Percentiles rank a stretch among this genome's conserved stretches.
These are phyloP conservation scores for Sinocyclocheilus rhinocerous DNA, from an alignment of 2,113 vertebrate species.

Conservation along the genomic window DNA sequence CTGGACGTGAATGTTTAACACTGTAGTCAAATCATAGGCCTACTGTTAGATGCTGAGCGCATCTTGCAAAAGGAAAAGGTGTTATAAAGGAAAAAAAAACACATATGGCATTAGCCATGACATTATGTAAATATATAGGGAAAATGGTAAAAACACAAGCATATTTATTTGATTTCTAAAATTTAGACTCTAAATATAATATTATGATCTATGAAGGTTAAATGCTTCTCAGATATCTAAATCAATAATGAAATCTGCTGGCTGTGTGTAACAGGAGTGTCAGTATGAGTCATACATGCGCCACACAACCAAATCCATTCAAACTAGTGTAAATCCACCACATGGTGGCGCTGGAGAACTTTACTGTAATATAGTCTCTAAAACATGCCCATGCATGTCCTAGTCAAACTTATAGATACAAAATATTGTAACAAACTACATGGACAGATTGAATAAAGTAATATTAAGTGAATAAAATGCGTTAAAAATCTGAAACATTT, in stretches of 20 bases:
- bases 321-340: not conserved
- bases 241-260: not conserved
- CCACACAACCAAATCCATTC: not conserved
- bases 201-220: not conserved
- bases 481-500: not conserved
- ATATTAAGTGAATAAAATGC: not conserved
- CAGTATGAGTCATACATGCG: not conserved
- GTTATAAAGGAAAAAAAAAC: not conserved
- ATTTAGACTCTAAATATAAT: not conserved
- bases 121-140: not conserved
- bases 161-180: not conserved
- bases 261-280: not conserved
- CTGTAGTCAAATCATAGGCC: no score
- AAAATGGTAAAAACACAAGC: not conserved
- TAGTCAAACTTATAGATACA: not conserved
- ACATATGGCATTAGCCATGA: not conserved
- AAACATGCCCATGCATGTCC: conserved; percentile 6
- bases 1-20: no score
- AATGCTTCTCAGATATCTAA: not conserved
- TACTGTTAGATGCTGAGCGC: not conserved
- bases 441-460: not conserved
- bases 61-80: not conserved
- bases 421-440: not conserved
- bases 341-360: conserved; percentile 35
- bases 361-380: not conserved